Conservation (phyloP, 2,888 invertebrate genomes). For the Aporophyla lueneburgensis region DNA sequence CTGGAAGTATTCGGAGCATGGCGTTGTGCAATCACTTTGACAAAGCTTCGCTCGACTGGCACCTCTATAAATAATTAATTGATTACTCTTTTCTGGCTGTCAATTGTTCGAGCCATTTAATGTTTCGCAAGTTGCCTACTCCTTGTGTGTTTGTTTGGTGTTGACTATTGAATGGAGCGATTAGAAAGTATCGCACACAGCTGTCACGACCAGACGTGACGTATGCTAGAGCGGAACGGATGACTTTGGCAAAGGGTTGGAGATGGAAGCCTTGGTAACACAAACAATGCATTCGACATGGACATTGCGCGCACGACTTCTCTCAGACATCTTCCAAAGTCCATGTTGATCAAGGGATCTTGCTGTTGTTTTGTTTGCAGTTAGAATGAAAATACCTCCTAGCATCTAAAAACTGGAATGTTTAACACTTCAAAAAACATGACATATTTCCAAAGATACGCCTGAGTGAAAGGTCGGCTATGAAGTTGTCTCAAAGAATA, state of each 20-base stretch:
- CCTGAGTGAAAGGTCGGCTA: constrained; percentile 63
- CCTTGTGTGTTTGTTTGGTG: constrained; percentile 83
- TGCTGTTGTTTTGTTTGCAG: constrained; percentile 19
- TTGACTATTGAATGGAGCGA: constrained; percentile 84
- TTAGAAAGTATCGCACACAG: constrained; percentile 89
- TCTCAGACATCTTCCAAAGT: constrained; percentile 63
- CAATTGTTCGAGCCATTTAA: constrained; percentile 84
- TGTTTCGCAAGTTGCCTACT: constrained; percentile 86
- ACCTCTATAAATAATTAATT: constrained; percentile 85
- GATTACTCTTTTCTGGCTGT: constrained; percentile 81
- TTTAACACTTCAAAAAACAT: constrained; percentile 14
- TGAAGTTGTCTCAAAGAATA: constrained; percentile 68
- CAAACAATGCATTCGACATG: constrained; percentile 88
- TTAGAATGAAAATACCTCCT: constrained; percentile 29
- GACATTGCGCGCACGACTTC: constrained; percentile 80
- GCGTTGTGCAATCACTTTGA: constrained; percentile 74
- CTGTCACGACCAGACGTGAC: constrained; percentile 88
- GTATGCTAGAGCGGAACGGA: constrained; percentile 89
- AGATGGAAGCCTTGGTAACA: constrained; percentile 82
- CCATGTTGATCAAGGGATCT: constrained; percentile 22
- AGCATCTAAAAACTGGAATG: neutral
- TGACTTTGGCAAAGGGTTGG: constrained; percentile 87
- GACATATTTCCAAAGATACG: constrained; percentile 48
- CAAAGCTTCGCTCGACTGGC: constrained; percentile 75
- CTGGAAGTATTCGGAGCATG: constrained; percentile 60